Percentiles rank a stretch among this genome's conserved stretches.
These are phyloP conservation scores for Amphiprion clarkii DNA, from an alignment of 2,797 vertebrate genomes.

Conservation along the genomic window DNA sequence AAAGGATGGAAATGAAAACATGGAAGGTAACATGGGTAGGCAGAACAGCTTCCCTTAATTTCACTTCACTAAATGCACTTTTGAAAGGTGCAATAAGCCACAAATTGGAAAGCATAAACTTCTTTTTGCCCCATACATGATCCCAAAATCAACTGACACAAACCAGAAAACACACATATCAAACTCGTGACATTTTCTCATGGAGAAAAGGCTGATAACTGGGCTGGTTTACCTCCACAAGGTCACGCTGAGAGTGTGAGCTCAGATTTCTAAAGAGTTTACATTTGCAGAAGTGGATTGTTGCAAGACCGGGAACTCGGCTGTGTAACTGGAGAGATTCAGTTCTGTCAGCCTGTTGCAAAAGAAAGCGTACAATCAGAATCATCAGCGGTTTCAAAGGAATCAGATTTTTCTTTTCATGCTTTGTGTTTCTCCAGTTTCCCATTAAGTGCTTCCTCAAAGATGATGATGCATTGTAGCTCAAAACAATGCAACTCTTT, in stretches of 20 bases:
- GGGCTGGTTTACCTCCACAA: neutral
- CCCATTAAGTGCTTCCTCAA: constrained; percentile 7
- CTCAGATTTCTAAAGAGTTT: neutral
- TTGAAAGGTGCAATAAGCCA: neutral
- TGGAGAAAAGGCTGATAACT: neutral
- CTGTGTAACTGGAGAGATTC: neutral
- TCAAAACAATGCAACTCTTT: constrained; percentile 38
- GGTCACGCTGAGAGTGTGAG: neutral
- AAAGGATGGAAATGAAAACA: no score
- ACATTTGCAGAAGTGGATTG: constrained; percentile 29
- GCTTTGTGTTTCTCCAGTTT: constrained; percentile 1
- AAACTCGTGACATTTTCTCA: constrained; percentile 3
- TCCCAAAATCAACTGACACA: neutral
- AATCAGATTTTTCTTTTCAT: neutral
- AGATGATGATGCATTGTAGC: constrained; percentile 2
- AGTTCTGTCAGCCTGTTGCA: neutral
- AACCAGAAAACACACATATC: neutral
- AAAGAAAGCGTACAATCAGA: neutral
- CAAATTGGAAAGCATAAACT: neutral
- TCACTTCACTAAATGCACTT: no score
- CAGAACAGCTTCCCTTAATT: no score
- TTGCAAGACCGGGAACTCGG: constrained; percentile 35
- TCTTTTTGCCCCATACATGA: neutral
- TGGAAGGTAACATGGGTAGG: no score
- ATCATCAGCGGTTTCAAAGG: constrained; percentile 13